A percentile compares a stretch with the other conserved stretches of the same genome.
These are phyloP conservation scores for Phalanger gymnotis DNA, from an alignment of 2,797 vertebrate genomes.

Conservation along the genomic window DNA sequence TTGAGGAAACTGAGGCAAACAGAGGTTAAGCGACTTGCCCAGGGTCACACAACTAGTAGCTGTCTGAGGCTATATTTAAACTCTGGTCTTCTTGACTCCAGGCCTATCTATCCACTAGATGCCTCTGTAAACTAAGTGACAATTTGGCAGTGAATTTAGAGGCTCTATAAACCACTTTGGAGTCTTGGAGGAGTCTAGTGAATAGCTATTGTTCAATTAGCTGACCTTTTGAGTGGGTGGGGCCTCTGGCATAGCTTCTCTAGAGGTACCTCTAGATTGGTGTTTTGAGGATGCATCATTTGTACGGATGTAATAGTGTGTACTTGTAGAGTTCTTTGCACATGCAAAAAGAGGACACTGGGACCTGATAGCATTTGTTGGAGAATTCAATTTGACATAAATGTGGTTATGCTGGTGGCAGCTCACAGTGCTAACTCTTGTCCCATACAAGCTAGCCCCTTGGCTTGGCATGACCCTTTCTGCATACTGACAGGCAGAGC, in stretches of 20 bases:
- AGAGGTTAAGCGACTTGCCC: background rate
- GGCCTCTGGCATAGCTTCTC: background rate
- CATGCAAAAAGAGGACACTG: background rate
- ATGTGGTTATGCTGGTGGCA: background rate
- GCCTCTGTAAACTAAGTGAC: background rate
- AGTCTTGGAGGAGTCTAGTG: background rate
- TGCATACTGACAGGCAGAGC: background rate
- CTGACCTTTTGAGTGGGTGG: background rate
- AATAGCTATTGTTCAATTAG: background rate
- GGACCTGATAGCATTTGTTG: background rate
- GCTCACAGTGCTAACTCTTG: background rate
- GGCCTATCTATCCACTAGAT: background rate
- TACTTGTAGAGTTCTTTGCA: background rate
- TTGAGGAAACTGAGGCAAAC: background rate
- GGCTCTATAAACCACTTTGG: background rate
- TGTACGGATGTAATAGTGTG: background rate
- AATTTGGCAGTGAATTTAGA: background rate
- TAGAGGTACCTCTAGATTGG: background rate
- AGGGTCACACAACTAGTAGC: background rate
- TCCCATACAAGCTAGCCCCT: too few relatives aligned
- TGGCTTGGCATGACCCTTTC: background rate
- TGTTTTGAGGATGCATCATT: rapidly evolving
- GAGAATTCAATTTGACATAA: background rate
- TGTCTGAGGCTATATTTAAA: background rate
- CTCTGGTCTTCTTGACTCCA: background rate